phyloP scores from a whole-genome alignment of 1,140 invertebrate genomes.

The Trichomalopsis sarcophagae region DNA sequence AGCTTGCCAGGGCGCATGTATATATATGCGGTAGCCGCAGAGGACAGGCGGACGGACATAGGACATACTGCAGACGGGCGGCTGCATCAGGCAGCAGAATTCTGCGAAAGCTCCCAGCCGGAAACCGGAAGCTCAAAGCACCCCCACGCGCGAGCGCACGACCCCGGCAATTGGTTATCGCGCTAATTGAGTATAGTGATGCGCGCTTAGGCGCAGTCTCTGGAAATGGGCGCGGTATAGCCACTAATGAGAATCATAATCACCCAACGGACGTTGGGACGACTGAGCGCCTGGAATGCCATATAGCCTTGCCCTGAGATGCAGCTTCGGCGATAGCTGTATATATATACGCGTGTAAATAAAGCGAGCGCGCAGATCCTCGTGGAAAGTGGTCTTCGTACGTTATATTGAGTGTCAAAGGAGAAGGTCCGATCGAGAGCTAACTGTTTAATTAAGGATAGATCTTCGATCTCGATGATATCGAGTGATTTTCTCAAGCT shows the following conservation, averaged over 20 bases:
- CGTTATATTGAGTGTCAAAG: no score
- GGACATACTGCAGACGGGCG: neutral
- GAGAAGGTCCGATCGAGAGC: no score
- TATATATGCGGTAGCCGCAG: neutral
- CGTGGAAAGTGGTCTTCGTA: no score
- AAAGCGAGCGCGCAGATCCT: no score
- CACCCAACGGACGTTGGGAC: constrained; percentile 20
- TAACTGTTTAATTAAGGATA: no score
- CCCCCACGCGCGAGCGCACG: neutral
- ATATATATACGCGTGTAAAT: no score
- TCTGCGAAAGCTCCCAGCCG: neutral
- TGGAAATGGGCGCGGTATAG: constrained; percentile 26
- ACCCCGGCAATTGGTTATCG: constrained; percentile 52
- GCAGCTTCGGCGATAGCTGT: neutral
- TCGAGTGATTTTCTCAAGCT: no score
- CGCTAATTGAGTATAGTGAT: constrained; percentile 53
- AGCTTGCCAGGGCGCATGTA: neutral
- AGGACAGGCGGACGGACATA: neutral
- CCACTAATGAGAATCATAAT: constrained; percentile 54
- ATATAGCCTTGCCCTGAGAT: neutral
- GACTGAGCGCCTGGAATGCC: neutral
- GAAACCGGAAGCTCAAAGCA: constrained; percentile 45
- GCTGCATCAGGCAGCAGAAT: constrained; percentile 17
- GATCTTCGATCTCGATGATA: no score
- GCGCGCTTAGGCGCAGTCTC: neutral